phyloP scores from a whole-genome alignment of 2,797 vertebrate species.

The Falco biarmicus region DNA sequence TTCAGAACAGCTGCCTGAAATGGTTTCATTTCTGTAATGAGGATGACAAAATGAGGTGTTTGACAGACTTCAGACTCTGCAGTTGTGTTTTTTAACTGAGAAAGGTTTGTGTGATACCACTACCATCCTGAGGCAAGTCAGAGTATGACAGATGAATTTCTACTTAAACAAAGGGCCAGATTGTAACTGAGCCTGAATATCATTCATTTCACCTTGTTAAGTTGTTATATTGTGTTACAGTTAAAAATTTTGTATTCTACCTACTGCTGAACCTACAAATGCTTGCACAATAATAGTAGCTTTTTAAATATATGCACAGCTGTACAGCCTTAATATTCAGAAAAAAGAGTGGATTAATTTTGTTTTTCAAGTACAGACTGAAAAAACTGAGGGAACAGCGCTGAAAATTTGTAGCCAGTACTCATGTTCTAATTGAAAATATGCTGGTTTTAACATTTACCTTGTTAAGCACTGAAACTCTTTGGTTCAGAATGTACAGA shows the following conservation, averaged over 20 bases:
- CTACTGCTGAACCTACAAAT: neutral
- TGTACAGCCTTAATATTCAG: neutral
- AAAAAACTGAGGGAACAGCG: neutral
- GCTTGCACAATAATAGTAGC: neutral
- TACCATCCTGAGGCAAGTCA: constrained; percentile 77
- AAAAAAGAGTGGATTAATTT: neutral
- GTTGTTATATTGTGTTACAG: neutral
- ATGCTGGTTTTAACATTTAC: neutral
- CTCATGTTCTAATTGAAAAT: neutral
- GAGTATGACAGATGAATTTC: neutral
- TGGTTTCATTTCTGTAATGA: neutral
- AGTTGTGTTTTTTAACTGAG: neutral
- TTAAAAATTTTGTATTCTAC: neutral
- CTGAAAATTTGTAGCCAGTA: neutral
- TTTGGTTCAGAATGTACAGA: neutral
- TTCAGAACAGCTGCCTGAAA: constrained; percentile 9
- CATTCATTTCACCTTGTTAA: neutral
- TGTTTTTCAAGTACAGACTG: neutral
- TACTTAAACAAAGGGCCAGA: neutral
- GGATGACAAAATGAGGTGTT: neutral
- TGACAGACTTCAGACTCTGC: too few relatives aligned
- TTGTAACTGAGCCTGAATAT: neutral
- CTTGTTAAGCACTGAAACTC: neutral
- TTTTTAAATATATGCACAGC: neutral
- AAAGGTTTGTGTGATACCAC: constrained; percentile 33